Evolutionary conservation across 2,113 vertebrate species (phyloP), one percentile per base, ranked within the genome.

Genomic region (Nycticryphes semicollaris): DNA sequence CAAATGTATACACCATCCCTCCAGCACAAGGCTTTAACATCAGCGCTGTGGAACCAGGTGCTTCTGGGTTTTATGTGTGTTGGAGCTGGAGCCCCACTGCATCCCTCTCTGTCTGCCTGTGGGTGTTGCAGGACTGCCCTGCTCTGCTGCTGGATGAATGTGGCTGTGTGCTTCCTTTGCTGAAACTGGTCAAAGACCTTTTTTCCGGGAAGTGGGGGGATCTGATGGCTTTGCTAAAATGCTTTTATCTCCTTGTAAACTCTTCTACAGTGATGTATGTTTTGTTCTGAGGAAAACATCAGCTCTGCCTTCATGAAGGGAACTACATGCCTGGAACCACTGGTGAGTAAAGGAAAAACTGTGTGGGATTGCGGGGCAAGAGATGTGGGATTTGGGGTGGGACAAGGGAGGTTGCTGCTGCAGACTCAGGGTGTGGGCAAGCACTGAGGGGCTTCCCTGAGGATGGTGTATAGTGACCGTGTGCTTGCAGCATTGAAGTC

Each of bases 371-470:
- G 11, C 5, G 18, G n/a, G n/a, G 3, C 15, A 56, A 33, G 16
- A 41, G 30, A 57, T 1, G 1, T 16, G 35, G 27, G 51, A 84
- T 70, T 14, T 75, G 20, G n/a, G 72, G 10, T 11, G 13, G 64
- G 54, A 51, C 0, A 2, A 50, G 10, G 18, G 15, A 18, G 19
- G 13, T 18, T 79, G 23, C 28, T 66, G 45, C 53, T 89, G 33
- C 84, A 75, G 30, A 33, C 30, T 17, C 31, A 57, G 47, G 18
- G 10, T 31, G 39, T 6, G 24, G 41, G 35, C 20, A 63, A 72
- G 48, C 18, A 12, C 57, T 1, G 0, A 37, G n/a, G 33, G n/a
- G 4, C 30, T 3, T 43, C 27, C 54, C 41, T 1, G 2, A 24
- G 57, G 19, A 11, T 5, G 5, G 3, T 23, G 3, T 7, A 6